Percentiles rank a stretch among this genome's conserved stretches.
Evolutionary conservation across 2,113 vertebrate species (phyloP).

Genomic region (Engraulis encrasicolus): DNA sequence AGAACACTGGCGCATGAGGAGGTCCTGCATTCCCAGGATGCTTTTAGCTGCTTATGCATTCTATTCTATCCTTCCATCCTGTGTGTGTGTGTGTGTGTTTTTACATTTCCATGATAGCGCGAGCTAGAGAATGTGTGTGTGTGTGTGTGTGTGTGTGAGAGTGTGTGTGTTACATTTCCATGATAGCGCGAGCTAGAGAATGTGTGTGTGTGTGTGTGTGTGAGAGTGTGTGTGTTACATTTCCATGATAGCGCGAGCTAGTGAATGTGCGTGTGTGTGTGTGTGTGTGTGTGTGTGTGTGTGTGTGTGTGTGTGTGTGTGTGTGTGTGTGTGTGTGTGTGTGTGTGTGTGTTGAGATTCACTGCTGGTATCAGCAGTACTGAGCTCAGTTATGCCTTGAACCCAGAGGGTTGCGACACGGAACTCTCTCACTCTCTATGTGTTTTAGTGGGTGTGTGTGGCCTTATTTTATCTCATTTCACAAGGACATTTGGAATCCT

Average conservation of each 20-base stretch:
- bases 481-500: no score
- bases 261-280: background rate
- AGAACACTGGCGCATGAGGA: slow-evolving; percentile 14
- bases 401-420: no score
- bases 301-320: background rate
- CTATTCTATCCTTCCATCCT: slow-evolving; percentile 24
- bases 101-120: background rate
- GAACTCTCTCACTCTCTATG: no score
- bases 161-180: background rate
- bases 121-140: background rate
- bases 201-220: background rate
- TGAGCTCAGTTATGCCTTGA: no score
- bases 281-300: background rate
- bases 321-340: no score
- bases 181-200: background rate
- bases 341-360: no score
- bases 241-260: background rate
- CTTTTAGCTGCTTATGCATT: slow-evolving; percentile 43
- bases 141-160: slow-evolving; percentile 7
- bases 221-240: background rate
- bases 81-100: background rate
- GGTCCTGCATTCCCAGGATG: slow-evolving; percentile 53
- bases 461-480: no score
- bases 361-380: no score
- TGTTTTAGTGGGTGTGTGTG: no score